phyloP scores from a whole-genome alignment of 2,888 invertebrate species.

The Chromoteleia sp. region DNA sequence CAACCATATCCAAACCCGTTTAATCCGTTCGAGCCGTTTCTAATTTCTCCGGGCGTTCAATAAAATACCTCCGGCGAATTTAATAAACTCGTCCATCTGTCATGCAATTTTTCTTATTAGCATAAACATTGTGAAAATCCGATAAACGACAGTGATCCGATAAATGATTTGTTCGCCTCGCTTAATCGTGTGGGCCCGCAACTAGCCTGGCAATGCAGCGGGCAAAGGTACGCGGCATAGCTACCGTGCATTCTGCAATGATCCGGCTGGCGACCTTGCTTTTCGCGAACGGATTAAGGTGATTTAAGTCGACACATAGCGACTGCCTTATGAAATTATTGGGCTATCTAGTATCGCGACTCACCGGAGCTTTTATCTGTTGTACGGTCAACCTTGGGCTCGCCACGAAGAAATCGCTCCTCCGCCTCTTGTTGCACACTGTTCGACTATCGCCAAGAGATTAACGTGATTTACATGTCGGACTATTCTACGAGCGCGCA shows the following conservation, averaged over 20 bases:
- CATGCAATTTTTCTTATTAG: conserved; percentile 31
- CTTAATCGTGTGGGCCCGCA: conserved; percentile 42
- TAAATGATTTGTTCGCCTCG: conserved; percentile 55
- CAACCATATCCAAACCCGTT: background rate
- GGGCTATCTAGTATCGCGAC: conserved; percentile 74
- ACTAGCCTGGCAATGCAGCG: conserved; percentile 44
- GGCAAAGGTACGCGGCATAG: conserved; percentile 15
- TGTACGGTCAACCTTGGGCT: conserved; percentile 67
- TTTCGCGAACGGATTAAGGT: conserved; percentile 78
- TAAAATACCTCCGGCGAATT: conserved; percentile 1
- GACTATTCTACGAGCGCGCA: conserved; percentile 68
- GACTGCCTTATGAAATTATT: conserved; percentile 79
- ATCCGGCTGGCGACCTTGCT: conserved; percentile 71
- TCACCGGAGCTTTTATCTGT: conserved; percentile 67
- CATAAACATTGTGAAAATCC: conserved; percentile 58
- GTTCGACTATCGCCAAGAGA: conserved; percentile 73
- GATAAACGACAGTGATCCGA: conserved; percentile 59
- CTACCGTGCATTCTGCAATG: conserved; percentile 65
- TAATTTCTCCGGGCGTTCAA: background rate
- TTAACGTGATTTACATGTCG: conserved; percentile 75
- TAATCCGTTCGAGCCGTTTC: conserved; percentile 2
- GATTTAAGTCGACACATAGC: conserved; percentile 80
- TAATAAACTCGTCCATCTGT: conserved; percentile 51
- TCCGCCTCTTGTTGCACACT: conserved; percentile 67
- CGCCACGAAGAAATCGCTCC: conserved; percentile 60